Base-by-base conservation (phyloP, 2,113 vertebrate species). In the Desmodus rotundus region DNA sequence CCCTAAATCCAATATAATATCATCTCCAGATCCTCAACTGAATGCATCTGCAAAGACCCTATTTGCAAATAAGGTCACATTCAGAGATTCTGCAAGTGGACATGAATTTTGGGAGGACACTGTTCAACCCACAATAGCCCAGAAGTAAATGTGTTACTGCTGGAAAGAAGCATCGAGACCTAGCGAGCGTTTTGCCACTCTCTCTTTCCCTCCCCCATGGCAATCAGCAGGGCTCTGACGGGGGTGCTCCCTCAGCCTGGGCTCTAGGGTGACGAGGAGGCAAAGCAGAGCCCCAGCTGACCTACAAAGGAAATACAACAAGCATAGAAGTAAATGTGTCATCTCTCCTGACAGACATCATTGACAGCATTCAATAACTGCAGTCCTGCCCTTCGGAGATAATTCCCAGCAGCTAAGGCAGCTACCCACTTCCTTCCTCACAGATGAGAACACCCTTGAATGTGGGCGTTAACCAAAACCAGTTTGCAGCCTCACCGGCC, bases 271-370 rank as follows among this genome's bases (percentile, higher is more conserved):
- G 52, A 93, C 36, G 31, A 58, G 20, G 24, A 82, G 22, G 90
- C 83, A 95, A 43, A 78, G 36, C 52, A 54, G 63, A 74, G 31
- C 47, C 84, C 70, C 31, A 78, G 61, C 47, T 92, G 87, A 92
- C 65, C 92, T 80, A 36, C 70, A 45, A 63, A 80, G 45, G 56
- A 92, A 87, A 50, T 1, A 5, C 38, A 52, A 38, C 61, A 52
- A 54, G 82, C 95, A 87, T 8, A 93, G 50, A 95, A 94, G 45
- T 58, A 76, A 70, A 76, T 10, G 24, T 93, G 70, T 95, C 76
- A 52, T 83, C 33, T 72, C 31, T 65, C 54, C 68, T 94, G 93
- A 91, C 7, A 50, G 73, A 63, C 28, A 58, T 45, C 43, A 7
- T 13, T 16, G 72, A 80, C 31, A 63, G 36, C 16, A 22, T 84